Evolutionary conservation across 64 coral and sea anemone genomes (phyloP), one percentile per base, ranked within the genome.

Genomic region (Montipora efflorescens): DNA sequence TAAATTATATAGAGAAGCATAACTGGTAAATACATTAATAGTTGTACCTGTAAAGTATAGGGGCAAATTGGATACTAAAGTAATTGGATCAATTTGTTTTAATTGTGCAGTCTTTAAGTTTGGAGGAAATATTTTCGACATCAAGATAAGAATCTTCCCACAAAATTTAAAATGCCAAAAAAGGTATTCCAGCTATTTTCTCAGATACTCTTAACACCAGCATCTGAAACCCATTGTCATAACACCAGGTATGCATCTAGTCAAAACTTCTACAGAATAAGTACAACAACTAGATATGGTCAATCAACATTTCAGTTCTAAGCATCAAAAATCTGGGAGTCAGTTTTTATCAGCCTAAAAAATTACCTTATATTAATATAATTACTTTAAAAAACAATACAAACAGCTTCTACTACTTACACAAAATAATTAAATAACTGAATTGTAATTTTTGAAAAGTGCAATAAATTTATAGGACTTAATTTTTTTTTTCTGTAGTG

Each of bases 221-320:
- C 73, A 74, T 70, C 68, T 45, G 50, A 88, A 48, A 51, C 75
- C 1, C 67, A 88, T 74, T 19, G 15, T 47, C 49, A 74, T 74
- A 22, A 74, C 48, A 88, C 84, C 68, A 88, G 84, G 62, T 88
- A 88, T 88, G 47, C 84, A 74, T 44, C 84, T 14, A 68, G 36
- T 19, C 59, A 74, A 13, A 88, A 88, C 62, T 6, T 70, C 48
- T 88, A 88, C 50, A 70, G 84, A 51, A 67, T 71, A 43, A 73
- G 12, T 12, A 36, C 28, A 36, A 46, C 21, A 73, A 74, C 84
- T 19, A 88, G 73, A 36, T 74, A 73, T 73, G 84, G 84, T 9
- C 36, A 74, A 45, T 50, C 50, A 48, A 15, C 66, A 47, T 88
- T 88, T 88, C 68, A 88, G 73, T 74, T 48, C 44, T 88, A 4